These are phyloP conservation scores for Lasiommata megera DNA, from an alignment of 2,888 invertebrate species.

Conservation along the genomic window DNA sequence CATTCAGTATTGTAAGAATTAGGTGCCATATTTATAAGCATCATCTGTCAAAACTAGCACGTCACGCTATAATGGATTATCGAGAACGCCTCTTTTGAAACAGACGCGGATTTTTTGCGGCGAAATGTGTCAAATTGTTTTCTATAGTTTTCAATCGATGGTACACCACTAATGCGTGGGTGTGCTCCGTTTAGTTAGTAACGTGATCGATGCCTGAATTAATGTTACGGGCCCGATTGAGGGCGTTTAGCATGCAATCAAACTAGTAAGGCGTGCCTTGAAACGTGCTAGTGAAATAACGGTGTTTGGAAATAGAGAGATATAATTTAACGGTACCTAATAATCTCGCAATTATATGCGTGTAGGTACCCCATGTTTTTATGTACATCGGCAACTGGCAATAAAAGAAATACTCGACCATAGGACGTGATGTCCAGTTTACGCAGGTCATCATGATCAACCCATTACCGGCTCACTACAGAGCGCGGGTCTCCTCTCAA, in stretches of 20 bases:
- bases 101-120: conserved; percentile 53
- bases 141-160: conserved; percentile 9
- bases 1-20: too few relatives aligned
- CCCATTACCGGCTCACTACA: too few relatives aligned
- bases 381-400: neutral
- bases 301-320: conserved; percentile 19
- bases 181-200: conserved; percentile 19
- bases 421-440: too few relatives aligned
- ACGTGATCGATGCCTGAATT: conserved; percentile 32
- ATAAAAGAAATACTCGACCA: too few relatives aligned
- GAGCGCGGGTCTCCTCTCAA: too few relatives aligned
- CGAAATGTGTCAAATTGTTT: conserved; percentile 44
- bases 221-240: conserved; percentile 25
- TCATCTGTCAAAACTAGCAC: conserved; percentile 63
- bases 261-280: conserved; percentile 34
- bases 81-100: conserved; percentile 63
- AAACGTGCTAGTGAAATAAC: conserved; percentile 33
- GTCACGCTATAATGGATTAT: conserved; percentile 63
- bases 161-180: conserved; percentile 18
- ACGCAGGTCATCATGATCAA: too few relatives aligned
- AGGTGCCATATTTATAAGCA: conserved; percentile 41
- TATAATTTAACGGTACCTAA: conserved; percentile 14
- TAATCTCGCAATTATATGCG: neutral
- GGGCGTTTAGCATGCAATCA: conserved; percentile 36
- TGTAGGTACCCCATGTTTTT: neutral